phyloP scores from a whole-genome alignment of 2,113 vertebrate species.

The Leptobrachium ailaonicum region DNA sequence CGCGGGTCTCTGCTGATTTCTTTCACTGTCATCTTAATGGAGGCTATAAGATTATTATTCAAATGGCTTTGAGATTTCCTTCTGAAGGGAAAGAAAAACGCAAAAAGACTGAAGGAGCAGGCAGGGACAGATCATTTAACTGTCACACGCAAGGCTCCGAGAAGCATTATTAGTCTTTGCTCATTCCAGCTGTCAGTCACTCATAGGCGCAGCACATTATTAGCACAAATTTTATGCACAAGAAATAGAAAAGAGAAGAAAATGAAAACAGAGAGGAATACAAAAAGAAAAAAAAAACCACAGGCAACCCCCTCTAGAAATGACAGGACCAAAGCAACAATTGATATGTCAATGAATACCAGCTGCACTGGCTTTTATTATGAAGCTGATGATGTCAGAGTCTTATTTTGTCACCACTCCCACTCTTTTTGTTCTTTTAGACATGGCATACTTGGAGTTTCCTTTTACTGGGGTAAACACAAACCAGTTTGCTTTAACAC shows the following conservation, averaged over 20 bases:
- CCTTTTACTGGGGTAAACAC: slow-evolving; percentile 34
- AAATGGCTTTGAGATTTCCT: slow-evolving; percentile 68
- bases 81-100: slow-evolving; percentile 65
- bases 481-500: not conserved
- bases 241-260: slow-evolving; percentile 46
- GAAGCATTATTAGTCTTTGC: slow-evolving; percentile 73
- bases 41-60: slow-evolving; percentile 82
- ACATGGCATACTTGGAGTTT: slow-evolving; percentile 18
- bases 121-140: slow-evolving; percentile 65
- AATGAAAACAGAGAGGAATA: slow-evolving; percentile 53
- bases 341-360: slow-evolving; percentile 62
- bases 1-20: slow-evolving; percentile 74
- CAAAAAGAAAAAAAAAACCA: slow-evolving; percentile 4
- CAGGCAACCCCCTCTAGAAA: slow-evolving; percentile 56
- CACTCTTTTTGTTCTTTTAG: slow-evolving; percentile 33
- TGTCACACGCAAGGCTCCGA: slow-evolving; percentile 66
- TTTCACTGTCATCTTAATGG: slow-evolving; percentile 75
- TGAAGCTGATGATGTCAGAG: slow-evolving; percentile 9
- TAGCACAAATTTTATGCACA: slow-evolving; percentile 78
- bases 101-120: slow-evolving; percentile 35
- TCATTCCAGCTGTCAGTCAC: slow-evolving; percentile 83
- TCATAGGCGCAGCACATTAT: slow-evolving; percentile 68
- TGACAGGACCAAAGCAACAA: slow-evolving; percentile 61
- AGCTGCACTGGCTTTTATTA: slow-evolving; percentile 58
- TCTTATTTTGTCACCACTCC: slow-evolving; percentile 17